Evolutionary conservation across 2,888 invertebrate genomes (phyloP).

Genomic region (Incurvaria masculella): DNA sequence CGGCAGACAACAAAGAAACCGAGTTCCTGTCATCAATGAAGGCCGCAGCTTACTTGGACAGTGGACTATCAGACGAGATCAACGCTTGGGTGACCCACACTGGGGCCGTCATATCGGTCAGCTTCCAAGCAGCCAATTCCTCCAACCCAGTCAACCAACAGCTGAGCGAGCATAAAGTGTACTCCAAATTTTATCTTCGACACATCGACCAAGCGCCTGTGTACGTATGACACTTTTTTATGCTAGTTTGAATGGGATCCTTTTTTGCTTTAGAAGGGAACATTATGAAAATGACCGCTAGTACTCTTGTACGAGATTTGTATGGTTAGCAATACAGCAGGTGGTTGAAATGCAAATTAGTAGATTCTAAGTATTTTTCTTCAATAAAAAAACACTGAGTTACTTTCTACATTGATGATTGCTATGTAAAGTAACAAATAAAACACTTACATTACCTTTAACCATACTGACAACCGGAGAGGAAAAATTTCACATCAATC

Average conservation of each 20-base stretch:
- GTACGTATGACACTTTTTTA: slow-evolving; percentile 31
- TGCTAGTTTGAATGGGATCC: not conserved
- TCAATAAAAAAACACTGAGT: too few species aligned
- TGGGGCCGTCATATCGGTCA: slow-evolving; percentile 74
- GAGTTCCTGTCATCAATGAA: slow-evolving; percentile 76
- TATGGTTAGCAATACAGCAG: too few species aligned
- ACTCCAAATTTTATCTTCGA: slow-evolving; percentile 74
- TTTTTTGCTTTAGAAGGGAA: slow-evolving; percentile 2
- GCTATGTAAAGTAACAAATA: too few species aligned
- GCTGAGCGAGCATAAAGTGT: slow-evolving; percentile 46
- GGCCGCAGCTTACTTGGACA: slow-evolving; percentile 73
- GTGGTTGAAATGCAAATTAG: too few species aligned
- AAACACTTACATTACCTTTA: too few species aligned
- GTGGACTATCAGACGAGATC: slow-evolving; percentile 73
- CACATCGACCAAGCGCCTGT: slow-evolving; percentile 80
- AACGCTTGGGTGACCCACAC: slow-evolving; percentile 77
- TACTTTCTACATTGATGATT: too few species aligned
- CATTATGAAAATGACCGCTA: not conserved
- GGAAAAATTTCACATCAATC: too few species aligned
- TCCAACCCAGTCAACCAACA: slow-evolving; percentile 20
- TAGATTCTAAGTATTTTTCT: too few species aligned
- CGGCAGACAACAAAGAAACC: slow-evolving; percentile 63
- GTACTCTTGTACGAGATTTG: too few species aligned
- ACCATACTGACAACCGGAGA: too few species aligned
- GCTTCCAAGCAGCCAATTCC: slow-evolving; percentile 45